Evolutionary conservation across 2,113 vertebrate genomes (phyloP).

Genomic region (Alouatta palliata): DNA sequence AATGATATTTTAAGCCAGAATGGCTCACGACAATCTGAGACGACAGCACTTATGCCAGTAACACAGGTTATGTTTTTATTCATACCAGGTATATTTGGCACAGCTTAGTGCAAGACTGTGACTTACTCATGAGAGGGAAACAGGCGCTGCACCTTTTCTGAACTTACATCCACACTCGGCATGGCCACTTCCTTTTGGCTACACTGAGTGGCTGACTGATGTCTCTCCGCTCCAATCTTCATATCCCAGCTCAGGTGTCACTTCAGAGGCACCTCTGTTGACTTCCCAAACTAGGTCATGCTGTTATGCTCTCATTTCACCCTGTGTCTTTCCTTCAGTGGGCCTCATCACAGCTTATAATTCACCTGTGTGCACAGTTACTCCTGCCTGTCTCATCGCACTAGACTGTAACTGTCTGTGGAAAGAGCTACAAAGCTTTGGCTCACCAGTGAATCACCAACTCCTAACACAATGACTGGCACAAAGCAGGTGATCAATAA

Average conservation of each 20-base stretch:
- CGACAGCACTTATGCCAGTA: background rate
- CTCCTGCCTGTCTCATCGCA: background rate
- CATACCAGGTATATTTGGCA: background rate
- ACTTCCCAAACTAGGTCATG: background rate
- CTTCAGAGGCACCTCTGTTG: background rate
- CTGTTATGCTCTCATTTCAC: background rate
- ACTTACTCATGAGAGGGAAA: background rate
- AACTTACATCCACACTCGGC: background rate
- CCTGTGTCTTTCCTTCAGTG: background rate
- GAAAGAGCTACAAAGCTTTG: background rate
- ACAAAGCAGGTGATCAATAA: background rate
- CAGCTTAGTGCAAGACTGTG: background rate
- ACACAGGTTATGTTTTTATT: background rate
- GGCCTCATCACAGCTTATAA: background rate
- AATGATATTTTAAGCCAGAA: constrained; percentile 45
- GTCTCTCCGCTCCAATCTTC: background rate
- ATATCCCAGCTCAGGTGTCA: background rate
- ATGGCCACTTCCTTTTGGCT: background rate
- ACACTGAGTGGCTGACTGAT: background rate
- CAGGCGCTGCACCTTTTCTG: background rate
- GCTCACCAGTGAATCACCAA: background rate
- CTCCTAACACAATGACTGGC: background rate
- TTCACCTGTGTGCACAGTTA: background rate
- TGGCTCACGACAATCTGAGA: constrained; percentile 11
- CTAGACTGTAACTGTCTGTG: background rate